Percentiles rank a stretch among this genome's conserved stretches.
Conservation (phyloP, 2,888 invertebrate species). For the Lordiphosa andalusiaca region DNA sequence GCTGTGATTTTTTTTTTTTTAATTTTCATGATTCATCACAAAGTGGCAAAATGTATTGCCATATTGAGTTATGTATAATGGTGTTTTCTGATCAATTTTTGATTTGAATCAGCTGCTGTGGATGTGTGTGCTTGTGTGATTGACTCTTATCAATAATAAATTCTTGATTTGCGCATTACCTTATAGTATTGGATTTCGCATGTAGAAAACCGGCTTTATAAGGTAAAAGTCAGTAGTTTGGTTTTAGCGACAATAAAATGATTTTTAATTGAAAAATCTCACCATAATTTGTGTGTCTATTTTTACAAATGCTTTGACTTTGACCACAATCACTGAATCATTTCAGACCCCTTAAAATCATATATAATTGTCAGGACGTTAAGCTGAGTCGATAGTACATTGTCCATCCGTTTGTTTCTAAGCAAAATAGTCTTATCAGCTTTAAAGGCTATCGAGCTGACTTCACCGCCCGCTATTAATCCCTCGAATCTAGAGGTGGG, state of each 20-base stretch:
- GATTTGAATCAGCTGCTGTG: constrained; percentile 50
- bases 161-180: constrained; percentile 35
- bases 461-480: too few species aligned
- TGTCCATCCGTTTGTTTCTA: too few species aligned
- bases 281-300: constrained; percentile 20
- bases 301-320: neutral
- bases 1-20: constrained; percentile 9
- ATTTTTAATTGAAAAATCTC: constrained; percentile 16
- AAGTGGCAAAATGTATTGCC: constrained; percentile 19
- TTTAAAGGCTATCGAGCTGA: too few species aligned
- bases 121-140: neutral
- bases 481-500: too few species aligned
- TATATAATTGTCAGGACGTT: neutral
- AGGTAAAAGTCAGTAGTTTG: constrained; percentile 12
- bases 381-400: too few species aligned
- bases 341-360: constrained; percentile 2
- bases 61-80: constrained; percentile 33
- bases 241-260: constrained; percentile 7
- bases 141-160: constrained; percentile 55
- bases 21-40: constrained; percentile 40
- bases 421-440: too few species aligned
- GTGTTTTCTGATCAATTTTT: constrained; percentile 1
- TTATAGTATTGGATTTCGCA: constrained; percentile 35
- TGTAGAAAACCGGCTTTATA: constrained; percentile 28
- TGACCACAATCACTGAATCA: neutral